Evolutionary conservation across 1,140 invertebrate genomes (phyloP), one percentile per base, ranked within the genome.

Genomic region (Meloidogyne floridensis): DNA sequence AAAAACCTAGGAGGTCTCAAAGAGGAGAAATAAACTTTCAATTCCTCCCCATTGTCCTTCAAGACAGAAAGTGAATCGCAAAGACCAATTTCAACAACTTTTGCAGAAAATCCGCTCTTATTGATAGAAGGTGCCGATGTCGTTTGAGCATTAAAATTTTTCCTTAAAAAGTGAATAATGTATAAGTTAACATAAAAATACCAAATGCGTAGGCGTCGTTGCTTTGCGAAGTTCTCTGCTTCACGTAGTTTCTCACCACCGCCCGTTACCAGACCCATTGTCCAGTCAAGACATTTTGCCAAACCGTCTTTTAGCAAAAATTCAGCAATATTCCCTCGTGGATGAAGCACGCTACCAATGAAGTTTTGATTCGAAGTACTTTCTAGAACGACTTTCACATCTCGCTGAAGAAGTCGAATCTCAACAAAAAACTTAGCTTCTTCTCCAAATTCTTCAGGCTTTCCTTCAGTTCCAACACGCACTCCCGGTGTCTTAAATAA

Each of bases 221-320:
- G 95, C 91, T 98, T 98, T 0, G 97, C 97, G 79, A 91, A 84
- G 82, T 91, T 93, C 92, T 99, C 94, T 82, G 96, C 93, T 87
- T 93, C 92, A 90, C 95, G 91, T 5, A 98, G 91, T 87, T 94
- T 94, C 54, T 96, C 94, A 43, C 94, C 93, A 74, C 95, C 94
- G 84, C 91, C 91, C 71, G 94, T 94, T 87, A 96, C 94, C 59
- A 94, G 93, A 43, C 90, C 94, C 91, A 99, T 87, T 51, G 87
- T 87, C 96, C 96, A 98, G 90, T 98, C 96, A n/a, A 98, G 95
- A 89, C 96, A 98, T 88, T 93, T 94, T 0, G 96, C 97, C 88
- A 97, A 95, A 42, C 97, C 97, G 91, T 97, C 94, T 83, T 91
- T 93, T 75, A 99, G 90, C 69, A 99, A 91, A 71, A 94, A 92